Evolutionary conservation across 1,140 invertebrate genomes (phyloP), one percentile per base, ranked within the genome.

Genomic region (Drosophila guanche): DNA sequence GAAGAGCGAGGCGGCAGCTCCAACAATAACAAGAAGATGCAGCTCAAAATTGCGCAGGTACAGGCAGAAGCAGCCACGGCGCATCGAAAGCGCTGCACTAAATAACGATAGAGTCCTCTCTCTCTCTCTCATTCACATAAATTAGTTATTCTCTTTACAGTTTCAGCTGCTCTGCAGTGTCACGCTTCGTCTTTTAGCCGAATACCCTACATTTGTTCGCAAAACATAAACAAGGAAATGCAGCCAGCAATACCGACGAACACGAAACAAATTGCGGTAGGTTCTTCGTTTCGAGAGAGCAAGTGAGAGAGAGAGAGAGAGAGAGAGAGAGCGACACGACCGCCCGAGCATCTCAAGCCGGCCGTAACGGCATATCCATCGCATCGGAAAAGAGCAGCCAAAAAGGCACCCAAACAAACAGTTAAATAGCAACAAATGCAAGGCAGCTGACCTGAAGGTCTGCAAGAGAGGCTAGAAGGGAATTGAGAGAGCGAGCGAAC

Each of bases 181-280:
- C 33, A 12, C 5, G 33, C 41, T 42, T 77, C 72, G 61, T 45
- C 63, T 57, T 52, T 69, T 68, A 83, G 61, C 70, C 78, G 78
- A 81, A 62, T 86, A 83, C 83, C 83, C 83, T 78, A 86, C 74
- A 86, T 86, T 88, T 61, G 67, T 58, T 67, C 70, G 79, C 63
- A 86, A 83, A 86, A 76, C 75, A 79, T 89, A 88, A 88, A 89
- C 83, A 88, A 89, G 83, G 84, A 88, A 88, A 84, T 88, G 83
- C 83, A 86, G 48, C 76, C 33, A 66, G 14, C 33, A 40, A 27
- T 22, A 40, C 20, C 67, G 62, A 57, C 62, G 60, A 83, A 86
- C 68, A 77, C 74, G 63, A 88, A 89, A 79, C 66, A 45, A 69
- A 76, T 88, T 88, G 85, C 62, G 84, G 85, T 89, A 88, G 83